A percentile compares a stretch with the other conserved stretches of the same genome.
phyloP scores from a whole-genome alignment of 1,140 invertebrate species.

The Pseudomyrmex gracilis region DNA sequence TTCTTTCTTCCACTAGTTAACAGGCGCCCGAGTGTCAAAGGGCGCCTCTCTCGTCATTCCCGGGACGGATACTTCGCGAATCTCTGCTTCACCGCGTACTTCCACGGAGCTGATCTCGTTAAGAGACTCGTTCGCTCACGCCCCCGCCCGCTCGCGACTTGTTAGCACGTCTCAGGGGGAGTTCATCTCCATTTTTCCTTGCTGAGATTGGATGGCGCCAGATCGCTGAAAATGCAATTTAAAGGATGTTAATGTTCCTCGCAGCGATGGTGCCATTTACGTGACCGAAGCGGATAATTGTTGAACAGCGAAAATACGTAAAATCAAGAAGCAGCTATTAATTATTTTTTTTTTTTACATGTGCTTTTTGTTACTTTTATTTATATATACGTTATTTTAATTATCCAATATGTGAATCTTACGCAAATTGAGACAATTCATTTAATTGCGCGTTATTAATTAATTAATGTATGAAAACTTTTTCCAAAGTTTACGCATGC shows the following conservation, averaged over 20 bases:
- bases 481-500: neutral
- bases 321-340: neutral
- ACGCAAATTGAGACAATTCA: neutral
- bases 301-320: neutral
- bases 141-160: constrained; percentile 60
- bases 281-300: neutral
- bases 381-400: neutral
- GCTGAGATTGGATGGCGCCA: neutral
- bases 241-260: constrained; percentile 23
- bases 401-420: neutral
- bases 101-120: constrained; percentile 73
- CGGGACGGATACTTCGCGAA: constrained; percentile 70
- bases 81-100: constrained; percentile 70
- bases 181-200: constrained; percentile 52
- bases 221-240: constrained; percentile 45
- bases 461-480: neutral
- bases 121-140: constrained; percentile 69
- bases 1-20: constrained; percentile 36
- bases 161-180: constrained; percentile 69
- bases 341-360: neutral
- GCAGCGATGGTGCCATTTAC: neutral
- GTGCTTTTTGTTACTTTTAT: neutral
- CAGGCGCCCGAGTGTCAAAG: constrained; percentile 66
- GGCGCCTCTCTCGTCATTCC: constrained; percentile 65
- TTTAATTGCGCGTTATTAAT: constrained; percentile 35